Percentiles rank a stretch among this genome's conserved stretches.
Evolutionary conservation across 2,797 vertebrate species (phyloP).

Genomic region (Pantherophis vulpinus): DNA sequence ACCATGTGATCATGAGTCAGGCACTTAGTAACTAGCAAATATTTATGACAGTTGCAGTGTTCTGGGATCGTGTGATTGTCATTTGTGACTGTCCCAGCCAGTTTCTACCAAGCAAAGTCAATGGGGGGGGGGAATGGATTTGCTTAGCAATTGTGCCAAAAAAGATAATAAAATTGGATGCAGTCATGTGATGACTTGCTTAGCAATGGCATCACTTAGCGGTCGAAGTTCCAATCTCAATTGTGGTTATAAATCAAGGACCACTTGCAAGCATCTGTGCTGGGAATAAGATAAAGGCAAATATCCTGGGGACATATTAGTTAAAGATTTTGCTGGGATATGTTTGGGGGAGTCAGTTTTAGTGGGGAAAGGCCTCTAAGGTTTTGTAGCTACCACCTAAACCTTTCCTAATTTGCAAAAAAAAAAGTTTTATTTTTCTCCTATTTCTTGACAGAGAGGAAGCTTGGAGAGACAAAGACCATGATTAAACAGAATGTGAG

Average conservation of each 20-base stretch:
- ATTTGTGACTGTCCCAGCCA: too few species aligned
- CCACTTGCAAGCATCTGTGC: not conserved
- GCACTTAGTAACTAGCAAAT: too few species aligned
- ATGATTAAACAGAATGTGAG: not conserved
- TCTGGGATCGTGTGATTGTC: too few species aligned
- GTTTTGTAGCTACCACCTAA: not conserved
- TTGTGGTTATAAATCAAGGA: too few species aligned
- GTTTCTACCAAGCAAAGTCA: too few species aligned
- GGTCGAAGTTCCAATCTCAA: not conserved
- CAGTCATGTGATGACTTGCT: too few species aligned
- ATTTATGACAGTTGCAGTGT: too few species aligned
- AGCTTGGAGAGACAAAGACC: not conserved
- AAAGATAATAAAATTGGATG: too few species aligned
- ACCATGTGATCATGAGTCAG: too few species aligned
- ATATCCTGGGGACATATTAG: not conserved
- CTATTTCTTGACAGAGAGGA: not conserved
- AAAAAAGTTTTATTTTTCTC: not conserved
- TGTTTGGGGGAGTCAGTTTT: not conserved
- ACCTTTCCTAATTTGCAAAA: not conserved
- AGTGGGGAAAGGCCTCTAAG: not conserved
- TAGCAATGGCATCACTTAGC: too few species aligned
- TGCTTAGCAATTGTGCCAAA: too few species aligned
- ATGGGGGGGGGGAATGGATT: too few species aligned
- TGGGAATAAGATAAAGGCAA: not conserved
- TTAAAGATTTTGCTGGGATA: not conserved